Evolutionary conservation across 2,797 vertebrate genomes (phyloP), one percentile per base, ranked within the genome.

Genomic region (Halcyon chelicuti): DNA sequence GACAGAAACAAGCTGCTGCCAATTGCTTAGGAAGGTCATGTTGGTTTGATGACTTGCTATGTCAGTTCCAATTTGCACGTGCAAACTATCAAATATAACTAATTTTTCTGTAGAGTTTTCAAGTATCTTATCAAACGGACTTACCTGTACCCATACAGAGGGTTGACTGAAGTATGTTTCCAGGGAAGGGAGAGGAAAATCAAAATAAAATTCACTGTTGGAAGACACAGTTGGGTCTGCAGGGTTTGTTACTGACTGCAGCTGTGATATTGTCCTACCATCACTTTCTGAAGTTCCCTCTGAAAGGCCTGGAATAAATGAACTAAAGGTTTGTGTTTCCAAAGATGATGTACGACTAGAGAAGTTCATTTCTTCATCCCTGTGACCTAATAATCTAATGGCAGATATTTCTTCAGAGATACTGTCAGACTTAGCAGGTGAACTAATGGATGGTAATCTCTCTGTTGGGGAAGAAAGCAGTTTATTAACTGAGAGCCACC

Each of bases 401-500:
- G n/a, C 14, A 77, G 76, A 61, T 26, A 39, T 93, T 75, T 86
- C 51, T 77, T 76, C 51, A 73, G 92, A 93, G 44, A 62, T 61
- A 55, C 37, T 78, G 60, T 65, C 60, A 61, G 39, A 54, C 11
- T 88, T 44, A 57, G 31, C 42, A 66, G 52, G 35, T 37, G 62
- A 93, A 88, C 35, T 92, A 63, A 91, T 21, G 83, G 86, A 81
- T 54, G 86, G 57, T 20, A 95, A 63, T 62, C 33, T 75, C 66
- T 96, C 92, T 83, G 83, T 94, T 89, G 89, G 87, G 44, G 86
- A 91, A 94, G 77, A 94, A 95, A 93, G 39, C 18, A 71, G 23
- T 68, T 94, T 80, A 67, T 79, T 88, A 73, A 95, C 89, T 10
- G 52, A 88, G 12, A 90, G 40, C 81, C 93, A 84, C 51, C 68